Evolutionary conservation across 2,888 invertebrate species (phyloP).

Genomic region (Xestia rhomboidea): DNA sequence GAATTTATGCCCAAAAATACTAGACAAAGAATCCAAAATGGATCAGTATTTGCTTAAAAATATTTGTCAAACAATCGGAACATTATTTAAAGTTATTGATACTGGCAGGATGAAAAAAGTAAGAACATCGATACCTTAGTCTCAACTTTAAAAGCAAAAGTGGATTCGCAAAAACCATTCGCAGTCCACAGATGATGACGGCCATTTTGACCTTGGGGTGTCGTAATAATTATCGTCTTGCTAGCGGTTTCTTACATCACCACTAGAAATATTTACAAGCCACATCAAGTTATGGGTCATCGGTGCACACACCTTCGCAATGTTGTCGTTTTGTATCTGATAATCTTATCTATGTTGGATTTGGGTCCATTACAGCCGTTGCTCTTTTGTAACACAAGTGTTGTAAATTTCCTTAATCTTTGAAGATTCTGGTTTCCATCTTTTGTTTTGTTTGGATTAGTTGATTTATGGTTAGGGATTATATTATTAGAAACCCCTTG

Average conservation of each 20-base stretch:
- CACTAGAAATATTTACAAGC: conserved; percentile 76
- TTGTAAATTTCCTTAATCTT: conserved; percentile 51
- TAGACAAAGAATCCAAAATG: neutral
- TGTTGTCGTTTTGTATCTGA: conserved; percentile 43
- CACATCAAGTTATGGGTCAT: conserved; percentile 71
- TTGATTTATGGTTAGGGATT: conserved; percentile 38
- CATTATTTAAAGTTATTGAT: neutral
- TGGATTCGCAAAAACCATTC: conserved; percentile 39
- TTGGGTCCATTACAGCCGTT: conserved; percentile 64
- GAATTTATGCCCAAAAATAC: neutral
- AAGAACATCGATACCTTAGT: neutral
- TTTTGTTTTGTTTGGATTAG: conserved; percentile 12
- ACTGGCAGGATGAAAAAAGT: neutral
- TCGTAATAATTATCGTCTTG: conserved; percentile 70
- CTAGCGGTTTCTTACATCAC: conserved; percentile 80
- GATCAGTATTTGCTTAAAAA: neutral
- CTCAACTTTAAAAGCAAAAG: conserved; percentile 36
- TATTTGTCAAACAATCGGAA: neutral
- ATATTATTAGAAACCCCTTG: neutral
- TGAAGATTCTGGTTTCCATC: neutral
- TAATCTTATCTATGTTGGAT: conserved; percentile 69
- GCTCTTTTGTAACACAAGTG: conserved; percentile 57
- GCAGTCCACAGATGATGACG: conserved; percentile 37
- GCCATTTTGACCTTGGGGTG: conserved; percentile 70
- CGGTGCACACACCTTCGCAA: conserved; percentile 63